Conservation (phyloP, 2,888 invertebrate species). For the Mesorhabditis spiculigera region DNA sequence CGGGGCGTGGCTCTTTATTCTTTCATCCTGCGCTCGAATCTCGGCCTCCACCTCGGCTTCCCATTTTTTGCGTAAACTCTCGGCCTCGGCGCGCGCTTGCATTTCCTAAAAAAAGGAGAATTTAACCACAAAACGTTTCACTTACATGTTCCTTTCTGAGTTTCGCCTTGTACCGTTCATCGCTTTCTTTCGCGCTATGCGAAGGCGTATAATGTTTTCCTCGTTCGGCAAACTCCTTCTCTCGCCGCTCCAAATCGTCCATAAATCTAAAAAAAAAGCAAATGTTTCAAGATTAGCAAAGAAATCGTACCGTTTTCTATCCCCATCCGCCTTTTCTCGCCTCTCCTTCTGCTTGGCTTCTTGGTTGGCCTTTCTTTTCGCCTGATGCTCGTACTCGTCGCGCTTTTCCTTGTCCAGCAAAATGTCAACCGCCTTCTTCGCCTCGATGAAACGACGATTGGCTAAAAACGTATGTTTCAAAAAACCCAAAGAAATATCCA, state of each 20-base stretch:
- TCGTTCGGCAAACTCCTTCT: conserved; percentile 21
- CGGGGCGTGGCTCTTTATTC: neutral
- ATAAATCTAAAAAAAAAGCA: conserved; percentile 15
- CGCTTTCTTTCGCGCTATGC: conserved; percentile 8
- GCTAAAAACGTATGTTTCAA: conserved; percentile 12
- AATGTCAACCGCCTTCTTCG: conserved; percentile 38
- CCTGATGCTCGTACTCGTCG: conserved; percentile 16
- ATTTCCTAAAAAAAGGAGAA: conserved; percentile 15
- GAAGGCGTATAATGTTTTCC: neutral
- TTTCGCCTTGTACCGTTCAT: conserved; percentile 16
- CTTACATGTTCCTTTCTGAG: conserved; percentile 14
- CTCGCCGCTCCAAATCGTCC: conserved; percentile 30
- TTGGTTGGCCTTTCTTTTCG: conserved; percentile 18
- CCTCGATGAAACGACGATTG: conserved; percentile 28
- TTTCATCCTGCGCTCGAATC: conserved; percentile 19
- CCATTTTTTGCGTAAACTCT: conserved; percentile 23
- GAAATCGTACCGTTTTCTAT: conserved; percentile 18
- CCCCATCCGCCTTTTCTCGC: conserved; percentile 31
- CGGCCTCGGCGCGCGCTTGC: conserved; percentile 24
- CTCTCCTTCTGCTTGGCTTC: conserved; percentile 14
- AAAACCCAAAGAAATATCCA: neutral
- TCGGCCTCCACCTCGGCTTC: conserved; percentile 30
- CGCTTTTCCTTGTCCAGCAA: conserved; percentile 33
- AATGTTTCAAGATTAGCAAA: neutral
- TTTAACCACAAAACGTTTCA: neutral